phyloP scores from a whole-genome alignment of 2,113 vertebrate genomes.

The Odocoileus virginianus region DNA sequence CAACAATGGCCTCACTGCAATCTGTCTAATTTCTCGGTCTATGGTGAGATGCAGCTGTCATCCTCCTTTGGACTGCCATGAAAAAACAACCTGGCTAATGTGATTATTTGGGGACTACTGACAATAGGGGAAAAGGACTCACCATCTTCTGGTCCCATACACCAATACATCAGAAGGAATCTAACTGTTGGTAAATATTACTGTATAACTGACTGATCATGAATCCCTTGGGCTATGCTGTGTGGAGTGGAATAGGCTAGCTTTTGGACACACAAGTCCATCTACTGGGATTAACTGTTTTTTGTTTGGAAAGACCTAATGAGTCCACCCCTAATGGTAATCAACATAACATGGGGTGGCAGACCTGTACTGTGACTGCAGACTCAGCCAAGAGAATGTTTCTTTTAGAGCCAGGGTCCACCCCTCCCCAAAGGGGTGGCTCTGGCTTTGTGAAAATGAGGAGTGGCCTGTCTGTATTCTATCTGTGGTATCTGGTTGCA shows the following conservation, averaged over 20 bases:
- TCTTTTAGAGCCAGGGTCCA: neutral
- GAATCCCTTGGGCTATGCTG: neutral
- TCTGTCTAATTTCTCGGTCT: neutral
- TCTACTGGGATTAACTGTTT: neutral
- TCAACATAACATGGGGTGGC: neutral
- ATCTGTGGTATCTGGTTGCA: neutral
- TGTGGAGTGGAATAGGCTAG: neutral
- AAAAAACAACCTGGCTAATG: neutral
- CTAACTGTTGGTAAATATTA: neutral
- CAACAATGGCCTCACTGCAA: neutral
- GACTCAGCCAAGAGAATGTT: neutral
- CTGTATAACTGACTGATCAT: neutral
- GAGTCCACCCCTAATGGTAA: neutral
- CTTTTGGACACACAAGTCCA: neutral
- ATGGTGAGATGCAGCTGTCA: neutral
- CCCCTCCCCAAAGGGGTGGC: neutral
- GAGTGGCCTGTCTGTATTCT: neutral
- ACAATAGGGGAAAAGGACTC: neutral
- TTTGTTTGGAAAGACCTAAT: neutral
- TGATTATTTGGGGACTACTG: neutral
- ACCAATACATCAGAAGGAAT: neutral
- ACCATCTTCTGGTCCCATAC: neutral
- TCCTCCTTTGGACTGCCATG: neutral
- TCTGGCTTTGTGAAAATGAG: neutral
- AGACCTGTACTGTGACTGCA: neutral